A percentile compares a stretch with the other conserved stretches of the same genome.
phyloP scores from a whole-genome alignment of 1,140 invertebrate species.

The Bombus vancouverensis region DNA sequence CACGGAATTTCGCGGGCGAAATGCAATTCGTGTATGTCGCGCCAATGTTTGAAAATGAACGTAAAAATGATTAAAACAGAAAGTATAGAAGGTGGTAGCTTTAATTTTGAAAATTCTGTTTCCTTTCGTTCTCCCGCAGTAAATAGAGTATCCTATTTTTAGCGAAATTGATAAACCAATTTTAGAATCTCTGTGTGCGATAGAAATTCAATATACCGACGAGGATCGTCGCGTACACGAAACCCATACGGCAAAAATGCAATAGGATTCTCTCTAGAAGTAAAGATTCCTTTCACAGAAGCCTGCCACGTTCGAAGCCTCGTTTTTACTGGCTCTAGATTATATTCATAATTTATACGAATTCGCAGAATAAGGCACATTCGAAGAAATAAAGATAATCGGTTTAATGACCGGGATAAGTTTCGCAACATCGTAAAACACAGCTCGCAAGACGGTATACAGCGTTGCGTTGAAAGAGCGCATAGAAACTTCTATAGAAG shows the following conservation, averaged over 20 bases:
- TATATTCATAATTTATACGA: not conserved
- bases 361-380: not conserved
- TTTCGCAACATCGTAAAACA: not conserved
- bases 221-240: not conserved
- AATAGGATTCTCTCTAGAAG: too few relatives aligned
- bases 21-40: too few relatives aligned
- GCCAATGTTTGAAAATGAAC: not conserved
- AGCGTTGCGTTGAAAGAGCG: not conserved
- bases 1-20: too few relatives aligned
- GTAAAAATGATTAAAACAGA: not conserved
- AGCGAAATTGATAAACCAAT: not conserved
- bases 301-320: not conserved
- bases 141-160: not conserved
- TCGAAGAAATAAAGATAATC: not conserved
- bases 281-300: not conserved
- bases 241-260: not conserved
- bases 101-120: not conserved
- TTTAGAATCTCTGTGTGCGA: not conserved
- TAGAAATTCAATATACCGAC: not conserved
- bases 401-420: not conserved
- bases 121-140: not conserved
- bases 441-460: too few relatives aligned
- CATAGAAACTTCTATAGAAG: not conserved
- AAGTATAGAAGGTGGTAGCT: not conserved
- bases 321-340: not conserved